phyloP scores from a whole-genome alignment of 2,113 vertebrate species.

The Pagrus major region DNA sequence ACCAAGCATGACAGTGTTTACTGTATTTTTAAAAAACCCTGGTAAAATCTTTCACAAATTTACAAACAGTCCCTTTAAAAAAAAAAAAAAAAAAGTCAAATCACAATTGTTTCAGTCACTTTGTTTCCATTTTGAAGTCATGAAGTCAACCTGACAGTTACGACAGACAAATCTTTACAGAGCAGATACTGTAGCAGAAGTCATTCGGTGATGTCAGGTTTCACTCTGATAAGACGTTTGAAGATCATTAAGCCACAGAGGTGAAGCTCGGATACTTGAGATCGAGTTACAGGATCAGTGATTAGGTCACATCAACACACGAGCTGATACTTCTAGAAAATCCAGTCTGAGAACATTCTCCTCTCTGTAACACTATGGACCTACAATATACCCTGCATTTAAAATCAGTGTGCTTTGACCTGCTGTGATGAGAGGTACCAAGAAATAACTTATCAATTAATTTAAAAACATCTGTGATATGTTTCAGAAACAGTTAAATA shows the following conservation, averaged over 20 bases:
- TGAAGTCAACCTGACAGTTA: neutral
- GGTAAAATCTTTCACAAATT: constrained; percentile 43
- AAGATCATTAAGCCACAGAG: neutral
- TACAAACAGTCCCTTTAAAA: constrained; percentile 39
- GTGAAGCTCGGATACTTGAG: neutral
- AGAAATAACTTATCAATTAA: neutral
- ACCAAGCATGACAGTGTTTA: constrained; percentile 28
- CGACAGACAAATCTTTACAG: neutral
- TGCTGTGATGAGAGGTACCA: neutral
- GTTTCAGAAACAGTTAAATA: constrained; percentile 10
- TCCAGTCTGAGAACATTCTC: neutral
- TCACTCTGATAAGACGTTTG: neutral
- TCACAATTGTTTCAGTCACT: neutral
- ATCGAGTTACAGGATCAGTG: neutral
- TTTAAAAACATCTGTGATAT: constrained; percentile 9
- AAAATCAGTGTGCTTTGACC: constrained; percentile 5
- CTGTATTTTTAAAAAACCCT: neutral
- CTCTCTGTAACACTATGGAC: neutral
- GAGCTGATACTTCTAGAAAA: neutral
- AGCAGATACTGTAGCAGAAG: neutral
- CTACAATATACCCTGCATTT: neutral
- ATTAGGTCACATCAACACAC: neutral
- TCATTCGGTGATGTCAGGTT: neutral
- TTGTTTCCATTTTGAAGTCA: neutral
- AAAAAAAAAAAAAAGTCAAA: neutral